phyloP scores from a whole-genome alignment of 2,797 vertebrate genomes.

The Galagoides demidoff region DNA sequence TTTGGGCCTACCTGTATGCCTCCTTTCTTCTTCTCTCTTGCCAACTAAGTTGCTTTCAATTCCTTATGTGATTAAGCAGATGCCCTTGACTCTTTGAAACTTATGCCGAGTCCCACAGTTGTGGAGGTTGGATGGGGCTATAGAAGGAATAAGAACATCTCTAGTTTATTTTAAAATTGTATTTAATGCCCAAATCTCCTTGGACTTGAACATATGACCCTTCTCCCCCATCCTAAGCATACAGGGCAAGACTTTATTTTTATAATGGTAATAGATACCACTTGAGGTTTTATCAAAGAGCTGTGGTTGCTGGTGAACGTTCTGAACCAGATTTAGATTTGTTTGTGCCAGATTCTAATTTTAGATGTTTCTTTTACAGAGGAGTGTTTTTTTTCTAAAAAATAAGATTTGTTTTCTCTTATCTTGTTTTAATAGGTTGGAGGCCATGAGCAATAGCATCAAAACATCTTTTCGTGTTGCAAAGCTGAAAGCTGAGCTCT shows the following conservation, averaged over 20 bases:
- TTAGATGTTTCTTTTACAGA: slow-evolving; percentile 63
- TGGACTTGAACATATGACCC: background rate
- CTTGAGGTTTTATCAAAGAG: slow-evolving; percentile 49
- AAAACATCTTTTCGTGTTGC: slow-evolving; percentile 84
- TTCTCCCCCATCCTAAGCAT: background rate
- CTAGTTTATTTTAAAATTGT: slow-evolving; percentile 28
- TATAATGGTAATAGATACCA: background rate
- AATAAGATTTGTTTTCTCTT: background rate
- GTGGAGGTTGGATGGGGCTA: too few relatives aligned
- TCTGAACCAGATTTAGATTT: slow-evolving; percentile 35
- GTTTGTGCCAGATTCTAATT: slow-evolving; percentile 60
- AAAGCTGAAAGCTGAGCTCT: slow-evolving; percentile 84
- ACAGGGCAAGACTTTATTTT: background rate
- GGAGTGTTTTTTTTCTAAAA: background rate
- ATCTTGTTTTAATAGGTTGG: slow-evolving; percentile 85
- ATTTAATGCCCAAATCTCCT: background rate
- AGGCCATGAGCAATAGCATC: slow-evolving; percentile 86
- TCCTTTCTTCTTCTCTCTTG: background rate
- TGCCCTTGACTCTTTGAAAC: background rate
- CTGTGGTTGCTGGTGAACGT: slow-evolving; percentile 8
- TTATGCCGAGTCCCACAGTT: background rate
- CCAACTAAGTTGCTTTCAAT: background rate
- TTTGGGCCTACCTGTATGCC: background rate
- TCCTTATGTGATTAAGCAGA: background rate
- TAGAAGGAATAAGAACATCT: background rate